Base-by-base conservation (phyloP, 2,797 vertebrate species). In the Scolopax bukidnonensis region DNA sequence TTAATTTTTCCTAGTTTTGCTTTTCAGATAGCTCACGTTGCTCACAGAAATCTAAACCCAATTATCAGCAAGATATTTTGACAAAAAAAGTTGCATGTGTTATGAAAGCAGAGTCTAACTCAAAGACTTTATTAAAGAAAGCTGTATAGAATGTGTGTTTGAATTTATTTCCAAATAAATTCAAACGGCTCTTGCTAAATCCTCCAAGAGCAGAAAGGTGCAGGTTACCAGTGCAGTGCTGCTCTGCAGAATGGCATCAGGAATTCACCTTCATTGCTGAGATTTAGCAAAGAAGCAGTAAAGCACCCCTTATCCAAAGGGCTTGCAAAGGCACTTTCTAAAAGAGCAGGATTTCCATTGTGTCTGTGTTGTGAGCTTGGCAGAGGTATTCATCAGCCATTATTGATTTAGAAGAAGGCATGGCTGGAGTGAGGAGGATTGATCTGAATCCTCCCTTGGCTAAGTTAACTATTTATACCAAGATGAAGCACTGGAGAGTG, bases 381-480 rank as follows among this genome's bases (percentile, higher is more conserved):
- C 88, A 93, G 77, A 65, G 70, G 82, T 21, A 93, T 94, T 89
- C 94, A 90, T 94, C 93, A 97, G 88, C 80, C 86, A 33, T 28
- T 92, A 96, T 93, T 93, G 96, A 95, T 94, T 59, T 53, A 80
- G 81, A 56, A 59, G 88, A 63, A 90, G 88, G 67, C 70, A 76
- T 48, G 92, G 80, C 73, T 92, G 86, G 21, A 82, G 67, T 33
- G 88, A 71, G 90, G 73, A 94, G 90, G 86, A 96, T 92, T 96
- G 94, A 96, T 92, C 86, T 79, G 77, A 93, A 74, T 56, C n/a
- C 90, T 83, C 74, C 84, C 81, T 76, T 56, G 84, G 81, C 84
- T 84, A 47, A 91, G 82, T 91, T 95, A 97, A 90, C 91, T 57
- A 5, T 60, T 89, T 71, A 48, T 27, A 30, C 12, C 71, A 70